phyloP scores from a whole-genome alignment of 2,888 invertebrate species.

The Aromia moschata region DNA sequence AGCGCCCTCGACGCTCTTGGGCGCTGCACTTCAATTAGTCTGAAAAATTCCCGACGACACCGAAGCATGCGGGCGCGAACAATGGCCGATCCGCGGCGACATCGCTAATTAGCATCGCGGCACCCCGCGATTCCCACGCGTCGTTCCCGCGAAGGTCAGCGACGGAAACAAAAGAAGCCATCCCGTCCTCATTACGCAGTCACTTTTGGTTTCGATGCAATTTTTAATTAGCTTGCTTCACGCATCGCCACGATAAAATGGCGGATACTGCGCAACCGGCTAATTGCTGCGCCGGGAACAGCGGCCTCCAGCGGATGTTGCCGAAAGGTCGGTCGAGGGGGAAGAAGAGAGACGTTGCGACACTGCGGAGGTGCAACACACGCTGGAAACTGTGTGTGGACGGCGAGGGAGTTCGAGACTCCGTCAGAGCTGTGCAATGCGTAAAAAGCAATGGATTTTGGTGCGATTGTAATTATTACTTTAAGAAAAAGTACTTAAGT shows the following conservation, averaged over 20 bases:
- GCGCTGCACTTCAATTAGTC: slow-evolving; percentile 49
- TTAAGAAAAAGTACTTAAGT: too few species aligned
- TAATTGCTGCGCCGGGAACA: slow-evolving; percentile 49
- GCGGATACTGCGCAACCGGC: slow-evolving; percentile 52
- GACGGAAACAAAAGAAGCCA: slow-evolving; percentile 48
- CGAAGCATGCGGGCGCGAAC: slow-evolving; percentile 57
- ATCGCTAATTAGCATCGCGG: slow-evolving; percentile 55
- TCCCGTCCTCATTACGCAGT: slow-evolving; percentile 57
- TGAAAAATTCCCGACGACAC: slow-evolving; percentile 47
- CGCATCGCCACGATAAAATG: slow-evolving; percentile 55
- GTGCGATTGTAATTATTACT: too few species aligned
- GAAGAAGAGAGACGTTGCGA: slow-evolving; percentile 38
- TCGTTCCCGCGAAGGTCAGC: slow-evolving; percentile 50
- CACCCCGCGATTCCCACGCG: slow-evolving; percentile 56
- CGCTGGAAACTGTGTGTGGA: slow-evolving; percentile 41
- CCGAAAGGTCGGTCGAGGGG: slow-evolving; percentile 38
- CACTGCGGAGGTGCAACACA: slow-evolving; percentile 48
- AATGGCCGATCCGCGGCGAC: slow-evolving; percentile 52
- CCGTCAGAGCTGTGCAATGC: too few species aligned
- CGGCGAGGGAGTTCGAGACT: slow-evolving; percentile 29
- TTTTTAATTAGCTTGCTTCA: slow-evolving; percentile 59
- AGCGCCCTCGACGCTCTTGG: slow-evolving; percentile 7
- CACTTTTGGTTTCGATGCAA: slow-evolving; percentile 56
- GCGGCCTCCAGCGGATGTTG: slow-evolving; percentile 46
- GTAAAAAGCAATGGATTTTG: too few species aligned